Conservation (phyloP, 2,888 invertebrate genomes). For the Apoda limacodes region DNA sequence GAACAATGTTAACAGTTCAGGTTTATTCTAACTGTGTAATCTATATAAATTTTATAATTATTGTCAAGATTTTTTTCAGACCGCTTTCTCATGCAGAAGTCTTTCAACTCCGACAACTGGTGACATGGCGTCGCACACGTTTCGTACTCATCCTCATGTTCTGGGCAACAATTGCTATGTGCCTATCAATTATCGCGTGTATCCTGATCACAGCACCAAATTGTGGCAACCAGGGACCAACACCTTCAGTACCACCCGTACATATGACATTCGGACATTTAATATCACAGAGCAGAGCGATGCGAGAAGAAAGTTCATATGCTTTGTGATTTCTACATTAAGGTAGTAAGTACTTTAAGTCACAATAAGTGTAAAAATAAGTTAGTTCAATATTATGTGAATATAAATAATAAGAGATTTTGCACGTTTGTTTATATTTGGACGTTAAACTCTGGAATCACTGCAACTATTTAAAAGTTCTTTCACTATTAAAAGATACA, state of each 20-base stretch:
- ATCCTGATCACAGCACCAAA: slow-evolving; percentile 33
- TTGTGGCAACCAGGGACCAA: slow-evolving; percentile 20
- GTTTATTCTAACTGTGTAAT: too few species aligned
- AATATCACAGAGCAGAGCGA: slow-evolving; percentile 19
- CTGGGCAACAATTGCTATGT: slow-evolving; percentile 57
- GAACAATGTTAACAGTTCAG: too few species aligned
- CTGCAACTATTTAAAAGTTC: too few species aligned
- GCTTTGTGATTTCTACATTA: background rate
- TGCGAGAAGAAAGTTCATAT: slow-evolving; percentile 1
- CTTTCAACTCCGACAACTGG: slow-evolving; percentile 41
- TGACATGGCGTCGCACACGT: slow-evolving; percentile 60
- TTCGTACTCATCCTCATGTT: slow-evolving; percentile 52
- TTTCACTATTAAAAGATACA: too few species aligned
- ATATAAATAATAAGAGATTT: too few species aligned
- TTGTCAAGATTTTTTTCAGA: slow-evolving; percentile 26
- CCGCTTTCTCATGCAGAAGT: slow-evolving; percentile 63
- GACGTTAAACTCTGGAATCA: too few species aligned
- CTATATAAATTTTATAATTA: background rate
- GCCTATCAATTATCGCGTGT: slow-evolving; percentile 50
- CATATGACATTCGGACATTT: slow-evolving; percentile 37
- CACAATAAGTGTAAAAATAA: too few species aligned
- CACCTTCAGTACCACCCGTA: slow-evolving; percentile 34
- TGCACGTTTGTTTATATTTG: too few species aligned
- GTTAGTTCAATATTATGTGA: too few species aligned
- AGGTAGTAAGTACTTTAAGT: background rate